Evolutionary conservation across 2,888 invertebrate genomes (phyloP), one percentile per base, ranked within the genome.

Genomic region (Dolichomitus sp.): DNA sequence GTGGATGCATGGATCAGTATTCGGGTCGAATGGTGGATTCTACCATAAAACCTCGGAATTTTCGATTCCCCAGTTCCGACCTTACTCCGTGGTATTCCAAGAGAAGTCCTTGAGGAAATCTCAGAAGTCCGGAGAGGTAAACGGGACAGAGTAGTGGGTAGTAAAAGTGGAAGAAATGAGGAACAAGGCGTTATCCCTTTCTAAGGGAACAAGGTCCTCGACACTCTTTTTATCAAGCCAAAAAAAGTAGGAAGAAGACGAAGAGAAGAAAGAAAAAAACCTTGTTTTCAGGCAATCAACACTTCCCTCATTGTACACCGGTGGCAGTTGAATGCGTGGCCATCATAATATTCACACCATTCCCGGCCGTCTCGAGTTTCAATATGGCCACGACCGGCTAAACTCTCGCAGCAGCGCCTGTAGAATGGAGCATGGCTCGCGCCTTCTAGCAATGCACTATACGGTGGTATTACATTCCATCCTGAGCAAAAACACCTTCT

Each of bases 311-410:
- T 93, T 93, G 93, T 93, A 69, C 84, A 17, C 52, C 52, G 63
- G 82, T 93, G 93, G 89, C 93, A 92, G 85, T 88, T 93, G 90
- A 93, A 93, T 93, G 87, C 91, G 84, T 87, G 90, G 89, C 88
- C 93, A 93, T 91, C 93, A 92, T 92, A 93, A 93, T 93, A 93
- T 93, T 93, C 93, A 92, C 92, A 91, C 92, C 90, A 88, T 90
- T 89, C 87, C 84, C 86, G 80, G 84, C 74, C 85, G 90, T 87
- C 82, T 93, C 91, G 87, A 87, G 87, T 93, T 93, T 90, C 92
- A 87, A 84, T 87, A 88, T 89, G 88, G 89, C 89, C 90, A 90
- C 88, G 59, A 50, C 9, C 19, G 33, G 48, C 66, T 23, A 19
- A 42, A 42, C 37, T 59, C 59, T 30, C n/a, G 50, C 37, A 50